A percentile compares a stretch with the other conserved stretches of the same genome.
phyloP scores from a whole-genome alignment of 2,888 invertebrate species.

The Gibbula magus region DNA sequence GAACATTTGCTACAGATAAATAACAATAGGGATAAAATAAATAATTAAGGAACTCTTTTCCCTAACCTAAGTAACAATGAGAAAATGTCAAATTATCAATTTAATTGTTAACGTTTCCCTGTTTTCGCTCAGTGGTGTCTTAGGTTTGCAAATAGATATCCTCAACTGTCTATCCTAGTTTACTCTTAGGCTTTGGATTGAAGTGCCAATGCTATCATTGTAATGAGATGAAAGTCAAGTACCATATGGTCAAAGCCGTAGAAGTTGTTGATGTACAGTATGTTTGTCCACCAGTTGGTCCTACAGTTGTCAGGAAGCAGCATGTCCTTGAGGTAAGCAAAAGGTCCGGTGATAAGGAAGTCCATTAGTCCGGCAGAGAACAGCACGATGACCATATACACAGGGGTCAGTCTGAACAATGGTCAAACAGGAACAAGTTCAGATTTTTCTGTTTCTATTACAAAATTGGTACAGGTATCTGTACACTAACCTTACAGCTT shows the following conservation, averaged over 20 bases:
- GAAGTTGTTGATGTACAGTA: constrained; percentile 65
- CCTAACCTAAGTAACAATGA: no score
- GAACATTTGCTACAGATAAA: no score
- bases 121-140: no score
- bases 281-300: constrained; percentile 63
- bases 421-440: not conserved
- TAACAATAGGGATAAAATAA: no score
- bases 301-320: constrained; percentile 48
- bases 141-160: no score
- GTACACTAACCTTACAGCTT: no score
- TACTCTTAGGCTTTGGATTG: no score
- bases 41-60: no score
- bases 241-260: constrained; percentile 28
- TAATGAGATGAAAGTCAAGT: not conserved
- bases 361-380: constrained; percentile 53
- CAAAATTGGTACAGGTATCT: not conserved
- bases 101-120: no score
- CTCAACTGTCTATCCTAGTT: no score
- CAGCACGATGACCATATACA: constrained; percentile 58
- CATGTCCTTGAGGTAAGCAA: constrained; percentile 37
- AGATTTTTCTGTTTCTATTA: not conserved
- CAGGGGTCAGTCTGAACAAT: constrained; percentile 61
- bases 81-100: no score
- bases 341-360: constrained; percentile 63
- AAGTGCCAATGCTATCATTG: constrained; percentile 23